A percentile compares a stretch with the other conserved stretches of the same genome.
These are phyloP conservation scores for Alethe diademata DNA, from an alignment of 2,113 vertebrate species.

Conservation along the genomic window DNA sequence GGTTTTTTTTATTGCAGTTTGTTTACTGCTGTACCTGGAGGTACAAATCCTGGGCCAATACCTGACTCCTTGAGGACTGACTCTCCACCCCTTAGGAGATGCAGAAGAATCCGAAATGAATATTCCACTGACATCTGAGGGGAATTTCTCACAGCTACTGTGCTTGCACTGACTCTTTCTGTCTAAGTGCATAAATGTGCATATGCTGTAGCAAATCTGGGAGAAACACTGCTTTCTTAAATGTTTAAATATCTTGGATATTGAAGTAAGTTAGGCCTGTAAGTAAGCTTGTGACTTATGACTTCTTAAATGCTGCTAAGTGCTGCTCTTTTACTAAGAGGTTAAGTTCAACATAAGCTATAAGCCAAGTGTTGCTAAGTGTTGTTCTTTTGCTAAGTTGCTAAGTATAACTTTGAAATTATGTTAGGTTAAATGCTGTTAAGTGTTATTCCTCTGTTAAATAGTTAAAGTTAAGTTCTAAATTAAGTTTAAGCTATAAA, in stretches of 20 bases:
- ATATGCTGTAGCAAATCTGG: not conserved
- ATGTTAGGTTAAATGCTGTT: not conserved
- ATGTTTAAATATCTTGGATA: not conserved
- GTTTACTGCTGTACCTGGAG: too few species aligned
- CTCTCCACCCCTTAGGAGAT: fast-evolving
- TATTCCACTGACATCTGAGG: not conserved
- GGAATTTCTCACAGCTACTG: not conserved
- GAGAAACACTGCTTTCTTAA: not conserved
- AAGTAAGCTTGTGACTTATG: not conserved
- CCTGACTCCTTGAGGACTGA: not conserved
- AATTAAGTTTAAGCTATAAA: not conserved
- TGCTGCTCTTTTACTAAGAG: not conserved
- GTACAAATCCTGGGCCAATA: not conserved
- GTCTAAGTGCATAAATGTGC: fast-evolving
- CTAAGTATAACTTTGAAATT: not conserved
- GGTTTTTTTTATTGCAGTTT: too few species aligned
- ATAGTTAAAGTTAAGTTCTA: not conserved
- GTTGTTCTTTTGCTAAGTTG: not conserved
- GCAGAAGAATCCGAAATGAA: not conserved
- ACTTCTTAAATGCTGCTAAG: not conserved
- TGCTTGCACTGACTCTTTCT: not conserved
- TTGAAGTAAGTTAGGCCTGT: not conserved
- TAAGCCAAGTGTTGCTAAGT: not conserved
- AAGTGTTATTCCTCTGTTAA: not conserved
- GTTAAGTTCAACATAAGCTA: not conserved